phyloP scores from a whole-genome alignment of 64 coral and sea anemone genomes.

The Dendrophyllia cribrosa region DNA sequence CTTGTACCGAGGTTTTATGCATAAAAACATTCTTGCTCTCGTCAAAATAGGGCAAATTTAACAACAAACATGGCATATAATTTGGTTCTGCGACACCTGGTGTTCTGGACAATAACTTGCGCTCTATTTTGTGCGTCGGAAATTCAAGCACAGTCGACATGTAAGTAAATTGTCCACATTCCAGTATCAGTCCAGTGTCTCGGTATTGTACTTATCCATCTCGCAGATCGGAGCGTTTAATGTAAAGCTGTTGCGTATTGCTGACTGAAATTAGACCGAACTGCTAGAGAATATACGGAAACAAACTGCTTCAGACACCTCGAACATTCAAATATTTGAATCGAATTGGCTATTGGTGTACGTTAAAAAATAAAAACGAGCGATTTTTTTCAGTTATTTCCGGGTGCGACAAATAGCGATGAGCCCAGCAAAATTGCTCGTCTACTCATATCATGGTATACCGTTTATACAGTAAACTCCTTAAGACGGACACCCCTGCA shows the following conservation, averaged over 20 bases:
- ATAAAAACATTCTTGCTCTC: not conserved
- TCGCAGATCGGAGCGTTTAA: no score
- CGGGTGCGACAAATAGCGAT: not conserved
- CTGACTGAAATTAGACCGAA: no score
- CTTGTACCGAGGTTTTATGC: not conserved
- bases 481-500: no score
- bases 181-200: not conserved
- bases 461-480: no score
- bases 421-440: no score
- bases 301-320: not conserved
- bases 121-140: not conserved
- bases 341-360: not conserved
- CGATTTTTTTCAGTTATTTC: not conserved
- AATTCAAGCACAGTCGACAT: not conserved
- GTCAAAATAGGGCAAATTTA: not conserved
- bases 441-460: no score
- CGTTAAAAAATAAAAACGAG: not conserved
- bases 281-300: not conserved
- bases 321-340: not conserved
- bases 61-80: not conserved
- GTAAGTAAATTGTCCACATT: not conserved
- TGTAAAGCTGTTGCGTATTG: no score
- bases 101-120: not conserved
- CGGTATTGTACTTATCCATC: not conserved
- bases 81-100: not conserved